These are phyloP conservation scores for Cynaeus angustus DNA, from an alignment of 2,888 invertebrate genomes.

Conservation along the genomic window DNA sequence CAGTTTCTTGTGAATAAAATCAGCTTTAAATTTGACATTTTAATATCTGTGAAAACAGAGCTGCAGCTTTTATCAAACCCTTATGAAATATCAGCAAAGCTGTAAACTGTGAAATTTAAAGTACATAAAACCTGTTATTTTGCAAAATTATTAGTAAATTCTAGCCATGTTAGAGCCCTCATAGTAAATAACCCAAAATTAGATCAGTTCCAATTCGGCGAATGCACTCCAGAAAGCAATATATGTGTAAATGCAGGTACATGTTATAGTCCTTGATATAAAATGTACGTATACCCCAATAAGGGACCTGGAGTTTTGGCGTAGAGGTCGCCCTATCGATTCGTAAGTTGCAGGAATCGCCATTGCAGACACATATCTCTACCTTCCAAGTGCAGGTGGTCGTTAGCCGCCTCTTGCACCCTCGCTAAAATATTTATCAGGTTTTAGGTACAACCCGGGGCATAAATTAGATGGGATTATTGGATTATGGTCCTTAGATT, in stretches of 20 bases:
- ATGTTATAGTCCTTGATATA: constrained; percentile 7
- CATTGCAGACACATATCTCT: constrained; percentile 47
- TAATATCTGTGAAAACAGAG: no score
- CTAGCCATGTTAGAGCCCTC: neutral
- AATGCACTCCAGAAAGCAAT: constrained; percentile 35
- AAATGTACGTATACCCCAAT: constrained; percentile 10
- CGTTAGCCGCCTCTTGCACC: constrained; percentile 50
- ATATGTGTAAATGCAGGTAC: constrained; percentile 35
- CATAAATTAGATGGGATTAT: constrained; percentile 53
- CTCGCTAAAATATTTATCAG: constrained; percentile 53
- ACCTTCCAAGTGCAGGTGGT: constrained; percentile 38
- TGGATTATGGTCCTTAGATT: constrained; percentile 50
- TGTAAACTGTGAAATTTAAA: no score
- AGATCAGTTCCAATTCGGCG: constrained; percentile 9
- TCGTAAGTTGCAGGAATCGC: constrained; percentile 42
- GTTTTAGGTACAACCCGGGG: constrained; percentile 38
- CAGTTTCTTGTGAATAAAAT: no score
- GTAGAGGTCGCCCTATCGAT: constrained; percentile 40
- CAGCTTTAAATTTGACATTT: no score
- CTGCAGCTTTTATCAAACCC: no score
- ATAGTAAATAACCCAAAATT: constrained; percentile 5
- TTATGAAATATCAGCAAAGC: no score
- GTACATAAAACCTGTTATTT: no score
- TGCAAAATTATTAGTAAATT: no score
- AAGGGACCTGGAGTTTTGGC: constrained; percentile 4